Conservation (phyloP, 2,888 invertebrate genomes). For the Choreutis nemorana region DNA sequence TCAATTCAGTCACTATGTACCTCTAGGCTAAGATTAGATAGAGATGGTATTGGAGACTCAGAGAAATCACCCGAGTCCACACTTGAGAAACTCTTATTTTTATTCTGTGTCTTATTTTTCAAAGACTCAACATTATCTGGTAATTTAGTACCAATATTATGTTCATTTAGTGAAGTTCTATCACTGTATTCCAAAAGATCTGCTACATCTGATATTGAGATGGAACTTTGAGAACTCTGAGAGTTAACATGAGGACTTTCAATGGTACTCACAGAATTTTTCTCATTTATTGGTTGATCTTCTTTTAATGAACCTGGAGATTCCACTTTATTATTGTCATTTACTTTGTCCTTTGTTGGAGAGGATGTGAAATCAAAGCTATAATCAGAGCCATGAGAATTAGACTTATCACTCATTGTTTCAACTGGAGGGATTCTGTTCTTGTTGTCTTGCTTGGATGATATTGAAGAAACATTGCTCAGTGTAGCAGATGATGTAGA, state of each 20-base stretch:
- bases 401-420: slow-evolving; percentile 18
- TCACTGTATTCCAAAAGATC: slow-evolving; percentile 45
- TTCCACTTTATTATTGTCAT: slow-evolving; percentile 13
- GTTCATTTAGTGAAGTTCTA: slow-evolving; percentile 27
- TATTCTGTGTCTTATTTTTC: slow-evolving; percentile 12
- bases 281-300: slow-evolving; percentile 15
- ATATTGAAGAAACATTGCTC: slow-evolving; percentile 25
- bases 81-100: slow-evolving; percentile 14
- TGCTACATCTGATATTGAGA: slow-evolving; percentile 53
- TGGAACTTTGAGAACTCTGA: slow-evolving; percentile 40
- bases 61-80: slow-evolving; percentile 52
- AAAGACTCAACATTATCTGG: neutral
- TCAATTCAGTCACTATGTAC: slow-evolving; percentile 46
- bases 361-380: slow-evolving; percentile 47
- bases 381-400: slow-evolving; percentile 28
- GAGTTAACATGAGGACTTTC: slow-evolving; percentile 35
- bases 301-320: slow-evolving; percentile 15
- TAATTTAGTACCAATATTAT: slow-evolving; percentile 16
- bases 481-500: slow-evolving; percentile 22
- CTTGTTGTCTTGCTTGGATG: slow-evolving; percentile 20
- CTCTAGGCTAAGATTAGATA: slow-evolving; percentile 54
- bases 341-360: slow-evolving; percentile 17
- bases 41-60: slow-evolving; percentile 48
- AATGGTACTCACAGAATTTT: slow-evolving; percentile 18
- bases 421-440: slow-evolving; percentile 14